Base-by-base conservation (phyloP, 30 jellyfish, hydroid and myxozoan species). In the Nemopilema nomurai region DNA sequence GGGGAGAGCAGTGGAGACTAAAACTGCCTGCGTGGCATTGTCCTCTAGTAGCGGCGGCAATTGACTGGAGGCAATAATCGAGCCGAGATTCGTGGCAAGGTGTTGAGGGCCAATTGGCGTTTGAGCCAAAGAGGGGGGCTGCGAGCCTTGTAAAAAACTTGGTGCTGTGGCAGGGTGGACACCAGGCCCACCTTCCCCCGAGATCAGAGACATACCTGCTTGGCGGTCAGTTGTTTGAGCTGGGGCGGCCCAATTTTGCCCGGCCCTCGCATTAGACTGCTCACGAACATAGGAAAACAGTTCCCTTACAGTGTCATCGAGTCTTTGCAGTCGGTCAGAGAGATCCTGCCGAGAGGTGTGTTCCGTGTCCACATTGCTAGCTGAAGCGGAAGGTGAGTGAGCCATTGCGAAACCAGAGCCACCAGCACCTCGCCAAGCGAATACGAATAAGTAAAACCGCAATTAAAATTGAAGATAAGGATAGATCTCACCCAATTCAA, bases 1-100 rank as follows among this genome's bases (percentile, higher is more conserved):
- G 50, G 85, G 74, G n/a, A 76, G 50, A 50, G 85, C 85, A 1
- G 85, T 41, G 18, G 85, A 52, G 0, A 76, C 74, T 6, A 74
- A 76, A 22, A 76, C 17, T 19, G 73, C 85, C 52, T 21, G 74
- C 6, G 26, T 22, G 17, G 74, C 0, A 16, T 16, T 21, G 29
- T 21, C n/a, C 33, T 18, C 52, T 13, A 41, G 13, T 13, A 41
- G 13, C 13, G 57, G 6, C 57, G 13, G 13, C 57, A 41, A 41
- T 41, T 41, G 57, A 41, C 13, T 6, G 57, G 57, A 3, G 57
- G 13, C 6, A 41, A 41, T 41, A 3, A 13, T 13, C 13, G 57
- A 41, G 57, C 57, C 57, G 13, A 41, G 57, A 13, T 41, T 41
- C 57, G 13, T 41, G 57, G 57, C 57, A 41, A 41, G 57, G 9